Evolutionary conservation across 2,113 vertebrate genomes (phyloP), one percentile per base, ranked within the genome.

Genomic region (Vimba vimba): DNA sequence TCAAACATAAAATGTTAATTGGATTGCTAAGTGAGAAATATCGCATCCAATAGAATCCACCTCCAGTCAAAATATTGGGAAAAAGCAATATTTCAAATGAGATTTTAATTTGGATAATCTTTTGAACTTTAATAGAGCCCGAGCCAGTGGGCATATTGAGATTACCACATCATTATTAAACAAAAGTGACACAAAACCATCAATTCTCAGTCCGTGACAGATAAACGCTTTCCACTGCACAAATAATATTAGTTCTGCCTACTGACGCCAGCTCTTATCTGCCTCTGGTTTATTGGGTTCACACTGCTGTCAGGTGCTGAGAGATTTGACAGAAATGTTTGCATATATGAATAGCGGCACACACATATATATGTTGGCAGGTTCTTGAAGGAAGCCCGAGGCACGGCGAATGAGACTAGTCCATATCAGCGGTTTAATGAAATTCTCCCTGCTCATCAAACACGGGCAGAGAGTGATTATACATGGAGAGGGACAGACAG

Each of bases 181-280:
- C 93, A 95, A 94, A 95, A 95, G 93, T 95, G 94, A 95, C 95
- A 95, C 92, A 88, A 92, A 95, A 95, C 92, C 95, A 94, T 95
- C 94, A 94, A 93, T 95, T 95, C 94, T 92, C 93, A 91, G 92
- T 92, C 93, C 81, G 91, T 90, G 93, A 93, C 94, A 94, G 95
- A 95, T 95, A 95, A 94, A 95, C 91, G 93, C 92, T 94, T 92
- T 88, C 92, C 92, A 94, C 91, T 91, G 89, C 94, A 93, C 93
- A 94, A 94, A 95, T 94, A 94, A 95, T 95, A 95, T 95, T 95
- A 95, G 94, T 95, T 94, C 93, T 94, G 94, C 93, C 93, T 94
- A 92, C 92, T 93, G 94, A 94, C 93, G 94, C 92, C 91, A 87
- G 86, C 92, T 93, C 94, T 95, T 95, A 95, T 95, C 94, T 93